These are phyloP conservation scores for Sitta carolinensis DNA, from an alignment of 2,797 vertebrate species.

Conservation along the genomic window DNA sequence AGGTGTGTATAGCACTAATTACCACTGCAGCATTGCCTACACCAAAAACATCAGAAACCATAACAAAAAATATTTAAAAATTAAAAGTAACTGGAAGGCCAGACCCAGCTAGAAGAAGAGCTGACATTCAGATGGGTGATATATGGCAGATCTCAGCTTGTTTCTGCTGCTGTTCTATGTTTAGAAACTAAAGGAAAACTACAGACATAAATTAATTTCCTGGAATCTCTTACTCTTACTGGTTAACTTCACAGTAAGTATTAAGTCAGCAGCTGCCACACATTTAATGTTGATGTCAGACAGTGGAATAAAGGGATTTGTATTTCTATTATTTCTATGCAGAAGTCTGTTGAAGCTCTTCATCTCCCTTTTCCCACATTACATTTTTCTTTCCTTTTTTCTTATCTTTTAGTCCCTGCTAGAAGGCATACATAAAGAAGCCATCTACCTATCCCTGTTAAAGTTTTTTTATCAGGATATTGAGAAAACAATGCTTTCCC, in stretches of 20 bases:
- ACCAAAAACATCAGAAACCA: background rate
- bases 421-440: background rate
- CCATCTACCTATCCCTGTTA: background rate
- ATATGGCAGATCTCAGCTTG: background rate
- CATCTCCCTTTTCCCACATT: background rate
- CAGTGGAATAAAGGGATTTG: slow-evolving; percentile 3
- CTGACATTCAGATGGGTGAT: background rate
- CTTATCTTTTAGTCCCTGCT: background rate
- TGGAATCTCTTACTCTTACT: background rate
- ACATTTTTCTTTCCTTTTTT: background rate
- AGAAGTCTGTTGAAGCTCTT: slow-evolving; percentile 18
- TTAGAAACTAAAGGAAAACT: slow-evolving; percentile 33
- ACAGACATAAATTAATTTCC: slow-evolving; percentile 19
- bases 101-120: background rate
- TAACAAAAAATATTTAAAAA: background rate
- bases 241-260: slow-evolving; percentile 5
- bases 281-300: background rate
- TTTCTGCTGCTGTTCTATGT: background rate
- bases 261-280: slow-evolving; percentile 35
- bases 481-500: background rate
- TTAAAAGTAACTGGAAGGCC: background rate
- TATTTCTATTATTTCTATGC: slow-evolving; percentile 14
- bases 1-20: background rate
- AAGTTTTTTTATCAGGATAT: background rate
- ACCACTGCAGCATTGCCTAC: background rate